Evolutionary conservation across 30 jellyfish, hydroid and myxozoan species (phyloP).

Genomic region (Aurelia coerulea): DNA sequence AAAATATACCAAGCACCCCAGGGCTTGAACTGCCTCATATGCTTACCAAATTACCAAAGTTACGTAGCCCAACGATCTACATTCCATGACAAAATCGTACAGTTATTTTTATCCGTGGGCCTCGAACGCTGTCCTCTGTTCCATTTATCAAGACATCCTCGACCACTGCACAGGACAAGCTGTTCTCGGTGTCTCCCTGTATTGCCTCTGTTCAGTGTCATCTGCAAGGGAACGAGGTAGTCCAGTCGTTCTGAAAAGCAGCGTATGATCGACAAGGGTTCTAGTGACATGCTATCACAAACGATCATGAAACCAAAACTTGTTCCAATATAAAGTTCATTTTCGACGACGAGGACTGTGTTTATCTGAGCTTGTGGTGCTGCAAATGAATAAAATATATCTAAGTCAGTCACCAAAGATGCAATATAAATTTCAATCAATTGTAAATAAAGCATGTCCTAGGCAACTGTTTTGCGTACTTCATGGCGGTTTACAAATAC

Average conservation of each 20-base stretch:
- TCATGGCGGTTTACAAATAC: too few relatives aligned
- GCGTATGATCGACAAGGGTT: conserved; percentile 58
- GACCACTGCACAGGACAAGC: conserved; percentile 83
- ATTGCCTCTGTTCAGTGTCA: conserved; percentile 71
- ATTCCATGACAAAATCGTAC: conserved; percentile 79
- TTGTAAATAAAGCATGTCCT: neutral
- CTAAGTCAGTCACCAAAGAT: neutral
- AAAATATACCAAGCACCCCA: too few relatives aligned
- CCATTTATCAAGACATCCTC: conserved; percentile 83
- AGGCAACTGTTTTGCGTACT: too few relatives aligned
- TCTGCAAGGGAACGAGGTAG: conserved; percentile 80
- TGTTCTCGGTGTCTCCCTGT: conserved; percentile 57
- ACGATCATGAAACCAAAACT: conserved; percentile 82
- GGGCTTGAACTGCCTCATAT: too few relatives aligned
- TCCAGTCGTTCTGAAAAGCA: conserved; percentile 86
- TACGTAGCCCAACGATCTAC: conserved; percentile 65
- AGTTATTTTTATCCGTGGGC: conserved; percentile 43
- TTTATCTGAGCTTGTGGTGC: conserved; percentile 86
- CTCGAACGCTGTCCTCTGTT: conserved; percentile 54
- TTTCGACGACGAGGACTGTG: conserved; percentile 82
- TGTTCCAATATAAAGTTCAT: conserved; percentile 91
- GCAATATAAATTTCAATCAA: neutral
- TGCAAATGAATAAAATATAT: conserved; percentile 20
- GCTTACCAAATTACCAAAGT: neutral
- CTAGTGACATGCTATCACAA: conserved; percentile 82